Conservation (phyloP, 2,797 vertebrate genomes). For the Petrocephalus sullivani region DNA sequence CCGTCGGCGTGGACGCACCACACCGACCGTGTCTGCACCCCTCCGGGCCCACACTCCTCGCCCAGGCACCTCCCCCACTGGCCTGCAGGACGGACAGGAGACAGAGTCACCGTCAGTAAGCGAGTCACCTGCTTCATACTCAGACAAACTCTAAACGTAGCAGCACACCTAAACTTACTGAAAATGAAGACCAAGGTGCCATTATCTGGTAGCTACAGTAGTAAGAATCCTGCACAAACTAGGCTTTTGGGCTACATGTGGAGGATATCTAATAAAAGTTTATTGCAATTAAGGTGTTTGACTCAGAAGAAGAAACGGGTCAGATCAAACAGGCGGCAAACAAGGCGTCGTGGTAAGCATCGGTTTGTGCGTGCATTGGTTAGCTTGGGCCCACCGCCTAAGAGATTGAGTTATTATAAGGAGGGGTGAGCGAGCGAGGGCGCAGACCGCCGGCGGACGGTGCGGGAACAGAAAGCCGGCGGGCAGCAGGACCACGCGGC, state of each 20-base stretch:
- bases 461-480: not conserved
- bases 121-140: not conserved
- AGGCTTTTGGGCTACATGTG: not conserved
- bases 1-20: constrained; percentile 75
- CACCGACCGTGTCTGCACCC: constrained; percentile 62
- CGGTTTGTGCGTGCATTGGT: not conserved
- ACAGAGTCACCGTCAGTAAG: not conserved
- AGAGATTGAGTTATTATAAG: not conserved
- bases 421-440: not conserved
- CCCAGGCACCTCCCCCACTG: constrained; percentile 73
- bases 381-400: not conserved
- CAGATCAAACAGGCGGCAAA: not conserved
- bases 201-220: not conserved
- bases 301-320: not conserved
- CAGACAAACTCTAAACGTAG: not conserved
- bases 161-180: not conserved
- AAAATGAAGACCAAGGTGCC: not conserved
- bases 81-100: constrained; percentile 48
- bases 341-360: not conserved
- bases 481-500: not conserved
- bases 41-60: constrained; percentile 63
- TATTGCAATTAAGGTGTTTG: not conserved
- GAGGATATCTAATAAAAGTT: not conserved
- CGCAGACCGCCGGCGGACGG: not conserved
- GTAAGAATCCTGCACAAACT: not conserved